Evolutionary conservation across 2,888 invertebrate species (phyloP), one percentile per base, ranked within the genome.

Genomic region (Thymelicus lineola): DNA sequence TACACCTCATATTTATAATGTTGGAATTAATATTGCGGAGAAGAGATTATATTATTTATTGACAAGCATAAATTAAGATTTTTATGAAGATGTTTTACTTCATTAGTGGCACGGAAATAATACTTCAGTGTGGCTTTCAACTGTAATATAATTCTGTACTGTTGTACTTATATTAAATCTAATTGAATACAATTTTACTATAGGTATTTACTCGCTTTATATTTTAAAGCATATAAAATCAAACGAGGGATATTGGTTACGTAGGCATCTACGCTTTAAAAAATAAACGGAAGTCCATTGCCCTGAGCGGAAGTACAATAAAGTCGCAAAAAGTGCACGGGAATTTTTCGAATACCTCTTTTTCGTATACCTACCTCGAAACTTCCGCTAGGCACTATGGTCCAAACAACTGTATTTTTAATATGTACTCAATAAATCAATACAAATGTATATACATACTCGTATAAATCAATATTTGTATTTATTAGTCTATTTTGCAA

Each of bases 381-480:
- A 50, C 50, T 50, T 50, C 50, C 50, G 50, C 50, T 50, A 17
- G 50, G 50, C 50, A 50, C 42, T 42, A 12, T 42, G 1, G 38
- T 6, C 28, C 28, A 28, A 28, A 28, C 5, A 3, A 28, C 28
- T 28, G 28, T 5, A 28, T 28, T 28, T 28, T 0, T 28, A 28
- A 2, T 2, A 28, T 28, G 28, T 28, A 28, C 28, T 3, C 28
- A 28, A 28, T 2, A 28, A 28, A 28, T 28, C 20, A 28, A 3
- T 28, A 28, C 5, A 3, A 5, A 28, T 28, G 28, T 28, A 1
- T 28, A 28, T n/a, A 5, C 5, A 28, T 28, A 28, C 28, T 28
- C 28, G 28, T 28, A 28, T 28, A 28, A 28, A 28, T 28, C 28
- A 5, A 28, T 28, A 28, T 28, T 3, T 28, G 28, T 28, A 28